Conservation (phyloP, 2,888 invertebrate genomes). For the Digitonthophagus gazella region DNA sequence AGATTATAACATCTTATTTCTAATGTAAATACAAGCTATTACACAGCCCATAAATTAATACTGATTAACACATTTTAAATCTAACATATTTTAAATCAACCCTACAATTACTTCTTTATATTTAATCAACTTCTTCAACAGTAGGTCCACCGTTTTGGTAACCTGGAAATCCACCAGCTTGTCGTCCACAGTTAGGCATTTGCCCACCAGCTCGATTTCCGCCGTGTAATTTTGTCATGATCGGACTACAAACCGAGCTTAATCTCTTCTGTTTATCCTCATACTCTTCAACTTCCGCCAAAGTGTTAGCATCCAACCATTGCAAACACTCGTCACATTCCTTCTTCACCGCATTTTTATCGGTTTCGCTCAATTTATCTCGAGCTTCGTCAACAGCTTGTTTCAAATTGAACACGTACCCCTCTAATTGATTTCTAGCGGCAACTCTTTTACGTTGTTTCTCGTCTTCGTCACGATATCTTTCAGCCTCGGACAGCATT, state of each 20-base stretch:
- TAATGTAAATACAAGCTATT: too few species aligned
- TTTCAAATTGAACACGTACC: conserved; percentile 66
- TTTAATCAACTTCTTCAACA: conserved; percentile 60
- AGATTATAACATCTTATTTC: too few species aligned
- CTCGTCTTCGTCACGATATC: conserved; percentile 70
- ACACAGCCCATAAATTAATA: too few species aligned
- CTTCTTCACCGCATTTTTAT: conserved; percentile 58
- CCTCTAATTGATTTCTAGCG: conserved; percentile 70
- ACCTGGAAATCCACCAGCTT: conserved; percentile 34
- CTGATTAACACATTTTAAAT: too few species aligned
- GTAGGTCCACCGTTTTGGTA: conserved; percentile 51
- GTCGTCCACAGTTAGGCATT: conserved; percentile 40
- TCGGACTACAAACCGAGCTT: conserved; percentile 51
- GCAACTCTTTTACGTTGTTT: conserved; percentile 64
- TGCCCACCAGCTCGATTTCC: conserved; percentile 38
- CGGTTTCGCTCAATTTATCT: conserved; percentile 61
- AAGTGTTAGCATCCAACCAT: conserved; percentile 67
- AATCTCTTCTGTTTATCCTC: conserved; percentile 60
- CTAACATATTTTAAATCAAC: too few species aligned
- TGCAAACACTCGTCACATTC: conserved; percentile 59
- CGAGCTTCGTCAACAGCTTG: conserved; percentile 65
- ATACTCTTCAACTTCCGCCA: conserved; percentile 67
- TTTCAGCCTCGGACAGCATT: conserved; percentile 74
- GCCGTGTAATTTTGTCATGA: conserved; percentile 61
- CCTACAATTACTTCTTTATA: too few species aligned